A percentile compares a stretch with the other conserved stretches of the same genome.
Evolutionary conservation across 2,797 vertebrate species (phyloP).

Genomic region (Bovichtus diacanthus): DNA sequence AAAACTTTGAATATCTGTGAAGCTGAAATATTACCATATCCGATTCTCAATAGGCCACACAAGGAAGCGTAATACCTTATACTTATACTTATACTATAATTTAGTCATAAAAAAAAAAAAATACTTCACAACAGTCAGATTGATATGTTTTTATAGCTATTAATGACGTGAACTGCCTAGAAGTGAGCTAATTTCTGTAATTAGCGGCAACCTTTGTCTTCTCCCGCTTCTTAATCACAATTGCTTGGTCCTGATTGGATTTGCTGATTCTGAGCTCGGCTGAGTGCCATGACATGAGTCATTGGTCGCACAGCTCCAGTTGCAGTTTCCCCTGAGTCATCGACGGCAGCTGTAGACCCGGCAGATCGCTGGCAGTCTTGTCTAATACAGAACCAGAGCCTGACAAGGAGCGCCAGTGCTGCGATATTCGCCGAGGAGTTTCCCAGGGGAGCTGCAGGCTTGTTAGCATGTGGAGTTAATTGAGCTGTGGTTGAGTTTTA

Average conservation of each 20-base stretch:
- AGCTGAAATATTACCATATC: conserved; percentile 4
- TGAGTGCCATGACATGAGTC: conserved; percentile 42
- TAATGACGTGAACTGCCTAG: background rate
- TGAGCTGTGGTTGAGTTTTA: conserved; percentile 41
- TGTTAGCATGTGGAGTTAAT: conserved; percentile 52
- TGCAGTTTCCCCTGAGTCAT: conserved; percentile 57
- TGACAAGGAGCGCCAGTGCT: conserved; percentile 12
- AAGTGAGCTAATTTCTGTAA: conserved; percentile 22
- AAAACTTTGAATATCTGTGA: background rate
- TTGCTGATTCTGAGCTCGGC: conserved; percentile 33
- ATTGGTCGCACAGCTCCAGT: conserved; percentile 34
- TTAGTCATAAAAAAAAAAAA: too few relatives aligned
- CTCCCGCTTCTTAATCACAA: conserved; percentile 1
- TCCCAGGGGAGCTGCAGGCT: conserved; percentile 36
- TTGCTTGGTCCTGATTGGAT: conserved; percentile 16
- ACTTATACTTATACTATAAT: too few relatives aligned
- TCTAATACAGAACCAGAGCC: conserved; percentile 21
- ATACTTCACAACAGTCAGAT: background rate
- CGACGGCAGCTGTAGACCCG: conserved; percentile 48
- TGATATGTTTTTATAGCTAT: background rate
- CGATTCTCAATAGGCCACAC: background rate
- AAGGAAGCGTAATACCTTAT: background rate
- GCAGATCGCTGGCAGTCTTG: conserved; percentile 26
- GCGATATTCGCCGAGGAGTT: conserved; percentile 9
- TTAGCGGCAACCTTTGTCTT: background rate